Evolutionary conservation across 2,797 vertebrate genomes (phyloP), one percentile per base, ranked within the genome.

Genomic region (Todus mexicanus): DNA sequence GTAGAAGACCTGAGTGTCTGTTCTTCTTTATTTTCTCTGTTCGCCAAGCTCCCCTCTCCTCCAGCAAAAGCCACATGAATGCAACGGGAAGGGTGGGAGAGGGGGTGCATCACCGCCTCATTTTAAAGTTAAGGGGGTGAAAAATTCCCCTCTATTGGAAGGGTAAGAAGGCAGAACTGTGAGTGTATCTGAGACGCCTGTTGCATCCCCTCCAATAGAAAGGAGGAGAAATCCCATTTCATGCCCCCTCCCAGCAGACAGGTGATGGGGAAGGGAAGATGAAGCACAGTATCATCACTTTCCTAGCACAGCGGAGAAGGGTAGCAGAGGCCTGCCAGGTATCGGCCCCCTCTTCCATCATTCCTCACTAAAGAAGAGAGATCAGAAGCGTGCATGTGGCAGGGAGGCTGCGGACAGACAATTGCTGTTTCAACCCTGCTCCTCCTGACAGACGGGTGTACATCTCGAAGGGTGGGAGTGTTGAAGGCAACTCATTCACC

Each of bases 391-490:
- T 3, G 7, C 5, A 4, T 18, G 50, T 13, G 11, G 45, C 2
- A 0, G 56, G 21, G 27, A 68, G 21, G 26, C 37, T 79, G 42
- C 0, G 6, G 26, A 59, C 29, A 86, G 48, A 27, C 5, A 60
- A 26, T 4, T 38, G 31, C 43, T 70, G 20, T 15, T 63, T 42
- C 53, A 23, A 13, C 25, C 8, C 21, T 12, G 31, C 25, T 60
- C 25, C 76, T 85, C 37, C 61, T 18, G 53, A 35, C 80, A 25
- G 38, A 18, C 37, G 18, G 11, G 45, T 11, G 68, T 4, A 11
- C 13, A 18, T 25, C 29, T 5, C 11, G 14, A 43, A 63, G 0
- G 7, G 33, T 2, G 11, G 4, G 11, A 63, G 35, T 1, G 7
- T 3, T 20, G 57, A 56, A 73, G 10, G 47, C 56, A 74, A 53